Conservation (phyloP, 2,113 vertebrate genomes). For the Sarotherodon lohbergeri region DNA sequence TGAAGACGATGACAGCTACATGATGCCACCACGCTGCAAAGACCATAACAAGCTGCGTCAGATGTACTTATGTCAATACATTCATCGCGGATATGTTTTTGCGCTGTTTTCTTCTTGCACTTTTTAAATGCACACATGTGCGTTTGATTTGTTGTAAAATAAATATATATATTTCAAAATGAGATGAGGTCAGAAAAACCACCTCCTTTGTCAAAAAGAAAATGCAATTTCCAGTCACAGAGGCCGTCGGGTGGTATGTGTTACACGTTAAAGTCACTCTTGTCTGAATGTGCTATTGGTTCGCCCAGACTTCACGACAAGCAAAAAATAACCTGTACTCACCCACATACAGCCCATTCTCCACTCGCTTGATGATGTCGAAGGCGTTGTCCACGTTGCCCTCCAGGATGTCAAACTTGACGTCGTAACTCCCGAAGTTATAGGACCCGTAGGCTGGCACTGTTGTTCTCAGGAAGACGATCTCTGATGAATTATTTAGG, state of each 20-base stretch:
- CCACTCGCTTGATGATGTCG: constrained; percentile 88
- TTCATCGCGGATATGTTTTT: background rate
- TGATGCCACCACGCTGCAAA: constrained; percentile 35
- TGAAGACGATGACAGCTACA: constrained; percentile 44
- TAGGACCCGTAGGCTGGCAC: constrained; percentile 75
- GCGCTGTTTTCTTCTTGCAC: background rate
- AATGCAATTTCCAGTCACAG: constrained; percentile 45
- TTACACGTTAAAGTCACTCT: background rate
- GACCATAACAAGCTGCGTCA: constrained; percentile 28
- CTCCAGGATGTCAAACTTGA: constrained; percentile 91
- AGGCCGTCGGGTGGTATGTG: background rate
- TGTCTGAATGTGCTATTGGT: constrained; percentile 17
- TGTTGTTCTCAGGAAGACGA: constrained; percentile 90
- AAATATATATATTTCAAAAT: constrained; percentile 45
- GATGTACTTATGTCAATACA: constrained; percentile 21
- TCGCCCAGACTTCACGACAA: background rate
- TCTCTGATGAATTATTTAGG: constrained; percentile 81
- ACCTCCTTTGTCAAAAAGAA: constrained; percentile 27
- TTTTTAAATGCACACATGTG: constrained; percentile 40
- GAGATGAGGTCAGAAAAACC: constrained; percentile 53
- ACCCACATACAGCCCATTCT: constrained; percentile 89
- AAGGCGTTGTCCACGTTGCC: constrained; percentile 90
- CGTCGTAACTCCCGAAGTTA: constrained; percentile 81
- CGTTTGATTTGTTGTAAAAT: constrained; percentile 54
- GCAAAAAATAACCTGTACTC: constrained; percentile 61